Conservation (phyloP, 2,113 vertebrate genomes). For the Hoplias malabaricus region DNA sequence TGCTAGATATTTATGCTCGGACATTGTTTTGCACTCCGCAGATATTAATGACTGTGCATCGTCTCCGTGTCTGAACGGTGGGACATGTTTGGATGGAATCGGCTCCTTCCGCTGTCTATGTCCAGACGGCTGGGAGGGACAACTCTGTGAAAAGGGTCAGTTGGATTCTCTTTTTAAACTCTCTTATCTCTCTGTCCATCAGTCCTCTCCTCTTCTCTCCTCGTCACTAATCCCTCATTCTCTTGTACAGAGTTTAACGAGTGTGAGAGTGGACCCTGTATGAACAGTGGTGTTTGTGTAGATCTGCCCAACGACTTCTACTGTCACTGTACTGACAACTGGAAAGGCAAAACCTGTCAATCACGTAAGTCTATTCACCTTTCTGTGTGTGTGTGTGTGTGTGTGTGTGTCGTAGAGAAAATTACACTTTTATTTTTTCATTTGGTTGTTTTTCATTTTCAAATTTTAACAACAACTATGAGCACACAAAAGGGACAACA, state of each 20-base stretch:
- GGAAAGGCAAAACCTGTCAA: slow-evolving; percentile 96
- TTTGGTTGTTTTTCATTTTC: too few species aligned
- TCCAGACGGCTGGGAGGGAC: slow-evolving; percentile 89
- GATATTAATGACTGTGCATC: slow-evolving; percentile 91
- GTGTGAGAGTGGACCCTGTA: slow-evolving; percentile 86
- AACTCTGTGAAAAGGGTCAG: slow-evolving; percentile 87
- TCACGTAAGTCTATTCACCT: slow-evolving; percentile 78
- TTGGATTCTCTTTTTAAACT: slow-evolving; percentile 1
- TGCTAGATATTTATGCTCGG: not conserved
- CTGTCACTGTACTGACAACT: slow-evolving; percentile 86
- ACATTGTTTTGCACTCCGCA: slow-evolving; percentile 52
- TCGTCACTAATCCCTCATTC: slow-evolving; percentile 24
- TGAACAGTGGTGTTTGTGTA: slow-evolving; percentile 84
- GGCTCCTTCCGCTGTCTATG: slow-evolving; percentile 90
- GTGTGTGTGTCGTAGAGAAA: slow-evolving; percentile 36
- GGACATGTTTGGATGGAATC: slow-evolving; percentile 90
- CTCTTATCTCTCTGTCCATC: not conserved
- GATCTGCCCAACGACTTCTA: slow-evolving; percentile 91
- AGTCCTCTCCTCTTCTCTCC: not conserved
- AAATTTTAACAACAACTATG: too few species aligned
- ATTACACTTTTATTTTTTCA: too few species aligned
- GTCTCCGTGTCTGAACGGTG: slow-evolving; percentile 86
- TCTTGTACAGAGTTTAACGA: slow-evolving; percentile 84
- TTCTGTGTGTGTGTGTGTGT: slow-evolving; percentile 3
- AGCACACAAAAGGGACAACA: too few species aligned